phyloP scores from a whole-genome alignment of 2,797 vertebrate genomes.

The Atherinosoma microstoma region DNA sequence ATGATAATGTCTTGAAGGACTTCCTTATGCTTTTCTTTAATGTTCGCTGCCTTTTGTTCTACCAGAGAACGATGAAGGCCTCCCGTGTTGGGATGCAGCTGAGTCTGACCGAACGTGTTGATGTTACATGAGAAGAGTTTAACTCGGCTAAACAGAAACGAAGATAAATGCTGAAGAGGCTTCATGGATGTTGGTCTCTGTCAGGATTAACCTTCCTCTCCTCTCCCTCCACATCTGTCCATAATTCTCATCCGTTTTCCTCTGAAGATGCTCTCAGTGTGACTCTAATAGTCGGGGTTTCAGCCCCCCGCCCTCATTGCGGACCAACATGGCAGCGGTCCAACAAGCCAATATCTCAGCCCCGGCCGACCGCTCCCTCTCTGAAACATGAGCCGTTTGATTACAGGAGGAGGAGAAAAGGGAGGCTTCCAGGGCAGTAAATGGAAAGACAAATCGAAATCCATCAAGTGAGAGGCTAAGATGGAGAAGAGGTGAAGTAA shows the following conservation, averaged over 20 bases:
- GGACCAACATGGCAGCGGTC: conserved; percentile 47
- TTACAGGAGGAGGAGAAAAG: background rate
- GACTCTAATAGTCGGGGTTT: background rate
- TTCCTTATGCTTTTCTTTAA: too few species aligned
- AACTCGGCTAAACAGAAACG: background rate
- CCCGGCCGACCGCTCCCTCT: conserved; percentile 1
- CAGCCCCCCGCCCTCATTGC: conserved; percentile 1
- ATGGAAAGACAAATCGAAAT: conserved; percentile 59
- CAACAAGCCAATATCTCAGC: conserved; percentile 47
- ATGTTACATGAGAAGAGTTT: too few species aligned
- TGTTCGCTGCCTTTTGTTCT: too few species aligned
- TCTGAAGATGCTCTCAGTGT: background rate
- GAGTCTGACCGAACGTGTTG: background rate
- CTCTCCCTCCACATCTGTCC: background rate
- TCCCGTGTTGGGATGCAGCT: background rate
- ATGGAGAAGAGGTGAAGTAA: conserved; percentile 13
- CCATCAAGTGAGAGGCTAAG: conserved; percentile 40
- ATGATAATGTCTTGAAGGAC: too few species aligned
- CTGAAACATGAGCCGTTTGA: conserved; percentile 51
- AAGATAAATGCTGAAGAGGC: background rate
- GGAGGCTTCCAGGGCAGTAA: conserved; percentile 12
- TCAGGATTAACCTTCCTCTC: background rate
- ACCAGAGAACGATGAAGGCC: too few species aligned
- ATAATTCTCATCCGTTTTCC: background rate
- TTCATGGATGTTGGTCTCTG: background rate